Evolutionary conservation across 2,797 vertebrate species (phyloP).

Genomic region (Rhynchotus rufescens): DNA sequence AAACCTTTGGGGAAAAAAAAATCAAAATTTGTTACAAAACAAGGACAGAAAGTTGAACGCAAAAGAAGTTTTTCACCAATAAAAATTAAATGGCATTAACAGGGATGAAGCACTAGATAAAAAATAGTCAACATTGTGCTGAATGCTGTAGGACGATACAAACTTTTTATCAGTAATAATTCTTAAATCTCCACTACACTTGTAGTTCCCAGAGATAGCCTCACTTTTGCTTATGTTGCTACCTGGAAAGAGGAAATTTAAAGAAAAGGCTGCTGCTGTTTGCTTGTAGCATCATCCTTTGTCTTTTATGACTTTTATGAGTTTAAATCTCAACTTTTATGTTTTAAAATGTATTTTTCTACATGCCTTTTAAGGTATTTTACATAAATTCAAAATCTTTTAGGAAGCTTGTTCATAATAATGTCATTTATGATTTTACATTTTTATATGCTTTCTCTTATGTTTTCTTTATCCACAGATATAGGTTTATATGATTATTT

Average conservation of each 20-base stretch:
- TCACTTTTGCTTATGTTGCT: not conserved
- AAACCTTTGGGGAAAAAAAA: constrained; percentile 8
- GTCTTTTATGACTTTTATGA: not conserved
- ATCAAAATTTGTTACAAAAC: not conserved
- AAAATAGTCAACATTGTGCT: not conserved
- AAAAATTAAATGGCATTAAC: not conserved
- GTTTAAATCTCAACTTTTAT: not conserved
- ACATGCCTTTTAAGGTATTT: not conserved
- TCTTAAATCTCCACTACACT: not conserved
- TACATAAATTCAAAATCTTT: not conserved
- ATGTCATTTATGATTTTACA: not conserved
- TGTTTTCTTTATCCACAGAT: constrained; percentile 56
- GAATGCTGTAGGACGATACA: not conserved
- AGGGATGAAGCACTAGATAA: not conserved
- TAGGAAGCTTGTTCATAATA: constrained; percentile 3
- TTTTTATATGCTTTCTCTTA: constrained; percentile 6
- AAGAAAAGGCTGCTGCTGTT: not conserved
- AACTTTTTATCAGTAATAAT: not conserved
- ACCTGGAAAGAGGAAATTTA: not conserved
- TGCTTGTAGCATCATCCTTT: not conserved
- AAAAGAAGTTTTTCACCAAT: not conserved
- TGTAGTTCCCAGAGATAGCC: not conserved
- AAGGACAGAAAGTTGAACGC: not conserved
- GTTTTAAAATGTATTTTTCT: not conserved
- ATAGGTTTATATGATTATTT: constrained; percentile 62